These are phyloP conservation scores for Chymomyza caudatula DNA, from an alignment of 2,888 invertebrate genomes.

Conservation along the genomic window DNA sequence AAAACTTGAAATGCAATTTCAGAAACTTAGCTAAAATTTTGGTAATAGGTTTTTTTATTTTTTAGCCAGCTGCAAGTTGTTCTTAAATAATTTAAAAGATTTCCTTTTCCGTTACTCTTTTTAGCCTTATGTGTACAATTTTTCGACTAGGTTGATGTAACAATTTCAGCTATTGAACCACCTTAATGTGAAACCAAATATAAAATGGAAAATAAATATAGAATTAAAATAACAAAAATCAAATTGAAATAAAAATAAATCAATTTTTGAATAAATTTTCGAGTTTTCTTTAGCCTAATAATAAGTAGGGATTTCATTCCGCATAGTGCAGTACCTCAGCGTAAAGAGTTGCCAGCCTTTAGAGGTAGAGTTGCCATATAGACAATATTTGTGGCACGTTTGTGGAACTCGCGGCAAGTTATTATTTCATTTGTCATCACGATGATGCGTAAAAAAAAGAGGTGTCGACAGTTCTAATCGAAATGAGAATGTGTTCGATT, in stretches of 20 bases:
- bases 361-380: no score
- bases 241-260: slow-evolving; percentile 23
- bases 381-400: no score
- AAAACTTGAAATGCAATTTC: slow-evolving; percentile 59
- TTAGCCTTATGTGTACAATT: slow-evolving; percentile 66
- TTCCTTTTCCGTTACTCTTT: not conserved
- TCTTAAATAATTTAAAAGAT: slow-evolving; percentile 1
- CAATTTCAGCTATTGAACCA: slow-evolving; percentile 73
- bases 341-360: no score
- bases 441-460: no score
- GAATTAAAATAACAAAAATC: slow-evolving; percentile 13
- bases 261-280: slow-evolving; percentile 10
- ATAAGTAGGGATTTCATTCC: no score
- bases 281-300: no score
- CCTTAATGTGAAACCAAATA: slow-evolving; percentile 71
- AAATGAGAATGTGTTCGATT: no score
- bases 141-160: slow-evolving; percentile 59
- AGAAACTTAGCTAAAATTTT: slow-evolving; percentile 55
- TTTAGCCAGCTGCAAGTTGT: not conserved
- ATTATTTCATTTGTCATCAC: no score
- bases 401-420: no score
- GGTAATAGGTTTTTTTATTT: slow-evolving; percentile 40
- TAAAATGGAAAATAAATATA: slow-evolving; percentile 18
- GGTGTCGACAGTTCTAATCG: no score
- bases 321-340: no score